Percentiles rank a stretch among this genome's conserved stretches.
Conservation (phyloP, 2,113 vertebrate genomes). For the Tamias sibiricus region DNA sequence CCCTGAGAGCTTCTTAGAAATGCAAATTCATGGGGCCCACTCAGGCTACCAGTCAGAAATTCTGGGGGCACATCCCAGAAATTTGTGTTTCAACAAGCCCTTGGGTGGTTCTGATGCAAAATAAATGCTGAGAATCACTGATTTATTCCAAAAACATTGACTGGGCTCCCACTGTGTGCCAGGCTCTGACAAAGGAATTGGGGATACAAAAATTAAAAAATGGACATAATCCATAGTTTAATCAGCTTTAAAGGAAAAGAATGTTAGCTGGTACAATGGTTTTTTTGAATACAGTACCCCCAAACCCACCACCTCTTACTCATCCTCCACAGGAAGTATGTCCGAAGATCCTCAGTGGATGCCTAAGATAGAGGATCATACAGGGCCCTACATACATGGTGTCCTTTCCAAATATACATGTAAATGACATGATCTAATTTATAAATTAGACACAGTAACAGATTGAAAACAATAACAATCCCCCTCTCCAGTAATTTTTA, state of each 20-base stretch:
- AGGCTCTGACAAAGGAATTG: background rate
- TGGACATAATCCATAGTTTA: background rate
- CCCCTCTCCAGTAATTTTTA: background rate
- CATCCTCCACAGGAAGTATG: background rate
- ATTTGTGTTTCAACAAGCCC: background rate
- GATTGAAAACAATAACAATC: background rate
- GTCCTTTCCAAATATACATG: background rate
- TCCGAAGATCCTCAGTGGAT: background rate
- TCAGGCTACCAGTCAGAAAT: background rate
- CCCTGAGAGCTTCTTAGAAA: background rate
- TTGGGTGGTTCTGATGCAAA: background rate
- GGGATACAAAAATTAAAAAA: background rate
- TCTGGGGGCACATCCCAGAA: background rate
- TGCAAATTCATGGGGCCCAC: background rate
- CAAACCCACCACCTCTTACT: background rate
- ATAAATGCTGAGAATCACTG: background rate
- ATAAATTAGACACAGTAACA: background rate
- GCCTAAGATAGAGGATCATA: background rate
- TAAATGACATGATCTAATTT: background rate
- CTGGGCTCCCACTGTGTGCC: background rate
- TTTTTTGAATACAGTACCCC: background rate
- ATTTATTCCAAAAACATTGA: background rate
- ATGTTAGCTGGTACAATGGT: background rate
- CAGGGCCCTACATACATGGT: no score
- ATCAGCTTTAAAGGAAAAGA: background rate